These are phyloP conservation scores for Catamblyrhynchus diadema DNA, from an alignment of 2,797 vertebrate genomes.

Conservation along the genomic window DNA sequence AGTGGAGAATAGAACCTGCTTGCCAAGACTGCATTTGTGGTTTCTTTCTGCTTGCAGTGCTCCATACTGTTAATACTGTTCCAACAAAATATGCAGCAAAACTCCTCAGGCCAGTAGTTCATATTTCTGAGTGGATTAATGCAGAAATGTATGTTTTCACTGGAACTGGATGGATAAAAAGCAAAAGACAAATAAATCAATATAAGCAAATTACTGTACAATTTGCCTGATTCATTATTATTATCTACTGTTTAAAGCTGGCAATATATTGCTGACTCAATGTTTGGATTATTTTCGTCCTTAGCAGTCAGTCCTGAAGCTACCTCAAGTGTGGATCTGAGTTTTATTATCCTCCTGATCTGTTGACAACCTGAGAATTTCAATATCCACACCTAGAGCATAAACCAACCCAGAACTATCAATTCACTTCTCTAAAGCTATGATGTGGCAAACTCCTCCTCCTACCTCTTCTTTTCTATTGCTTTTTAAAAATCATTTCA, in stretches of 20 bases:
- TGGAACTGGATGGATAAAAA: not conserved
- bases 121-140: not conserved
- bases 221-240: not conserved
- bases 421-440: not conserved
- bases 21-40: not conserved
- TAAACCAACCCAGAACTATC: not conserved
- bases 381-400: not conserved
- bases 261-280: not conserved
- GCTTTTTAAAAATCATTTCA: not conserved
- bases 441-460: not conserved
- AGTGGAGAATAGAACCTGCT: not conserved
- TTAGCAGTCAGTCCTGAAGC: not conserved
- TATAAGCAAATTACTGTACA: not conserved
- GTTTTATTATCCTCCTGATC: not conserved
- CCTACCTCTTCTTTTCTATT: not conserved
- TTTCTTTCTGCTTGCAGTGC: not conserved
- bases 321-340: not conserved
- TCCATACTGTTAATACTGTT: not conserved
- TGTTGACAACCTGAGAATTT: not conserved
- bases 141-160: not conserved
- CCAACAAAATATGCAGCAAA: not conserved
- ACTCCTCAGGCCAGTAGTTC: not conserved
- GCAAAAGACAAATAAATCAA: not conserved
- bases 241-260: not conserved
- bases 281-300: not conserved